Percentiles rank a stretch among this genome's conserved stretches.
Conservation (phyloP, 1,140 invertebrate genomes). For the Aphelenchoides besseyi region DNA sequence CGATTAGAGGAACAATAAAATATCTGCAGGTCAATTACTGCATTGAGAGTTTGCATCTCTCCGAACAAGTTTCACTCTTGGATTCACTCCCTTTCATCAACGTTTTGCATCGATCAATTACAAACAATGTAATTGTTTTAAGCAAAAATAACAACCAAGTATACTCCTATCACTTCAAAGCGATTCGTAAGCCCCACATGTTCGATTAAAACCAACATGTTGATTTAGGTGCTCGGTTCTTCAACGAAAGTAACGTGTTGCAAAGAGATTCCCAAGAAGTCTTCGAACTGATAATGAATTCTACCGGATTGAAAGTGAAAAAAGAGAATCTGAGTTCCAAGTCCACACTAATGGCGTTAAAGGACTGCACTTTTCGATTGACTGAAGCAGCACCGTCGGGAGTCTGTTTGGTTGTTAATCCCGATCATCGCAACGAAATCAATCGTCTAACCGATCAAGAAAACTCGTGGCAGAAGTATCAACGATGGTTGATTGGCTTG, state of each 20-base stretch:
- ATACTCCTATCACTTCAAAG: constrained; percentile 23
- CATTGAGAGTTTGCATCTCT: constrained; percentile 50
- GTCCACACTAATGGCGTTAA: constrained; percentile 27
- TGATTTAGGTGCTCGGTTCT: constrained; percentile 29
- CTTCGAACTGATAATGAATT: constrained; percentile 40
- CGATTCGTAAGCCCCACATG: constrained; percentile 49
- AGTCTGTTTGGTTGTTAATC: constrained; percentile 23
- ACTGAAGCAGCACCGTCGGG: constrained; percentile 40
- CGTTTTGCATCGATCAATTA: constrained; percentile 37
- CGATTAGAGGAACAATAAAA: too few relatives aligned
- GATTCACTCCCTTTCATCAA: constrained; percentile 27
- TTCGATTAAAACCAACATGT: neutral
- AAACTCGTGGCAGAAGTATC: constrained; percentile 35
- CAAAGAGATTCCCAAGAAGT: constrained; percentile 27
- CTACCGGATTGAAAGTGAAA: constrained; percentile 35
- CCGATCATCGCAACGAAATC: constrained; percentile 30
- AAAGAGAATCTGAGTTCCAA: constrained; percentile 36
- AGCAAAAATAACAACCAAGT: constrained; percentile 38
- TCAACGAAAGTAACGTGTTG: constrained; percentile 25
- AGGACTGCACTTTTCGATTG: constrained; percentile 23
- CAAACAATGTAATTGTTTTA: constrained; percentile 51
- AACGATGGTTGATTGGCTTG: constrained; percentile 49
- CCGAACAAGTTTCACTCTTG: constrained; percentile 42
- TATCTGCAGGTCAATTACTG: constrained; percentile 55
- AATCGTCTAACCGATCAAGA: constrained; percentile 27